phyloP scores from a whole-genome alignment of 64 coral and sea anemone genomes.

The Acropora tenuis region DNA sequence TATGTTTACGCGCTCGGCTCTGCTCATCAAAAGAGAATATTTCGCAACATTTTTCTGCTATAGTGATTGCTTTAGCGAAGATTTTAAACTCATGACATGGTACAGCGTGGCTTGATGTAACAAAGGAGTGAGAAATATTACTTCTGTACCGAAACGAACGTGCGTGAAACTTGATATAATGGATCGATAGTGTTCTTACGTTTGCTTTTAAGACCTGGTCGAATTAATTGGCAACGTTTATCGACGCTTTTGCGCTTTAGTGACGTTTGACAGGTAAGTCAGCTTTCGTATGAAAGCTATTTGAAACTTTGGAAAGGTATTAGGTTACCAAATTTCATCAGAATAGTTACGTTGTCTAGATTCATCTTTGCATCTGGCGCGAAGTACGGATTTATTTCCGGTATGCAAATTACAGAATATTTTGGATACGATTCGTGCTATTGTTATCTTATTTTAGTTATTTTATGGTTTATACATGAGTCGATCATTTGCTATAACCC shows the following conservation, averaged over 20 bases:
- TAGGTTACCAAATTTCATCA: neutral
- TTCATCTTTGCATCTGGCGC: neutral
- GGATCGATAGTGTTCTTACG: neutral
- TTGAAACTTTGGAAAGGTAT: neutral
- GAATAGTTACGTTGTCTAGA: constrained; percentile 4
- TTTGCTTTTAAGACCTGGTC: neutral
- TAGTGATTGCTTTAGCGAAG: neutral
- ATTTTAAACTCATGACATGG: neutral
- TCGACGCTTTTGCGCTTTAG: neutral
- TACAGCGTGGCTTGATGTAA: neutral
- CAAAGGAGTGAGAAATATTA: neutral
- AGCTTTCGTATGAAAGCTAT: neutral
- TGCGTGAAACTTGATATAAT: neutral
- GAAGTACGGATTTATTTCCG: neutral
- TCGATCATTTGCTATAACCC: neutral
- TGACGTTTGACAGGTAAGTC: neutral
- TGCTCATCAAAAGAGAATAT: too few species aligned
- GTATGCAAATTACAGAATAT: neutral
- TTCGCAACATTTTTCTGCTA: neutral
- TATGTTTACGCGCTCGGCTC: too few species aligned
- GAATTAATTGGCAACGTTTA: neutral
- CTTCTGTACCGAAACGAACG: neutral
- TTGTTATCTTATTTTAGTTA: neutral
- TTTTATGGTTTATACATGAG: neutral
- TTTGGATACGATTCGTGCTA: neutral